A percentile compares a stretch with the other conserved stretches of the same genome.
Conservation (phyloP, 2,797 vertebrate species). For the Siniperca obscura region DNA sequence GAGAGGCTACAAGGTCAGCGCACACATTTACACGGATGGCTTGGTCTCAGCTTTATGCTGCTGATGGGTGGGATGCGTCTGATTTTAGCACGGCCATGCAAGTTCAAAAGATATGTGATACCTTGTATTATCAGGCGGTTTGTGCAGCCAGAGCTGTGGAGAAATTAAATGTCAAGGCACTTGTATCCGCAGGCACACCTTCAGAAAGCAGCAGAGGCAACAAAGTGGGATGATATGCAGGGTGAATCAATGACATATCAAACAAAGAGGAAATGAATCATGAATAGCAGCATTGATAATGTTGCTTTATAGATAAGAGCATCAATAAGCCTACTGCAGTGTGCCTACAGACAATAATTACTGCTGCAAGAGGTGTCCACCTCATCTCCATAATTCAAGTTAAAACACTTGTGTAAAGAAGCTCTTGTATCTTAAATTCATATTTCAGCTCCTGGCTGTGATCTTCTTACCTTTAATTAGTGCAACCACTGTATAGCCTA, state of each 20-base stretch:
- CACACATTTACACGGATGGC: conserved; percentile 55
- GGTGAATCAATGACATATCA: conserved; percentile 35
- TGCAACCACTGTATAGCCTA: conserved; percentile 41
- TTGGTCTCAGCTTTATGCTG: conserved; percentile 32
- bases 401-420: conserved; percentile 48
- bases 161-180: conserved; percentile 55
- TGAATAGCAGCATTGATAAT: conserved; percentile 15
- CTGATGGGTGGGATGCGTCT: conserved; percentile 27
- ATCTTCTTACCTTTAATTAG: conserved; percentile 66
- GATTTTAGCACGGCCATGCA: conserved; percentile 35
- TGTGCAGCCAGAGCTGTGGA: conserved; percentile 6
- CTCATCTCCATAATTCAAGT: conserved; percentile 33
- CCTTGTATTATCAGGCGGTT: conserved; percentile 27
- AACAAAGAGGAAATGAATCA: conserved; percentile 25
- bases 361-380: conserved; percentile 22
- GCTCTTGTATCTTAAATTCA: conserved; percentile 36
- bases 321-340: not conserved
- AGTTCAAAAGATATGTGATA: conserved; percentile 49
- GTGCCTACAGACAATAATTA: not conserved
- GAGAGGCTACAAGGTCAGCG: conserved; percentile 67
- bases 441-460: conserved; percentile 50
- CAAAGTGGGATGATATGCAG: conserved; percentile 8
- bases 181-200: conserved; percentile 39
- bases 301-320: not conserved
- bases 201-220: conserved; percentile 20